A percentile compares a stretch with the other conserved stretches of the same genome.
Conservation (phyloP, 2,888 invertebrate species). For the Lasioglossum figueresi region DNA sequence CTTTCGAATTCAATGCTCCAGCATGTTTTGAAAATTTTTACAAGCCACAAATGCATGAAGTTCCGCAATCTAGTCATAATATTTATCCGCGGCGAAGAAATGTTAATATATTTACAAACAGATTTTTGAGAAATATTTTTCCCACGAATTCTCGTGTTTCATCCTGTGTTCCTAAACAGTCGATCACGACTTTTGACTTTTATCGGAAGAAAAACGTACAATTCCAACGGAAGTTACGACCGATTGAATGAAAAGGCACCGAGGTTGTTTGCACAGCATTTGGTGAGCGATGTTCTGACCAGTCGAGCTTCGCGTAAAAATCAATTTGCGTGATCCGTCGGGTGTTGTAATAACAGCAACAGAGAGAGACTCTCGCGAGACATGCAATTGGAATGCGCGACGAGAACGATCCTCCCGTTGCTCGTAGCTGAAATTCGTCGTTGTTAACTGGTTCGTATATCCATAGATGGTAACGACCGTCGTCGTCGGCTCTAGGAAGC, state of each 20-base stretch:
- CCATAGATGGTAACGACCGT: conserved; percentile 30
- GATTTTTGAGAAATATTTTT: no score
- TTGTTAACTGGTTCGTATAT: conserved; percentile 21
- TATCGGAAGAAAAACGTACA: no score
- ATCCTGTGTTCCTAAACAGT: no score
- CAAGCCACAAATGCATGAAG: no score
- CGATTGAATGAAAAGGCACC: neutral
- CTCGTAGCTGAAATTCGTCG: conserved; percentile 22
- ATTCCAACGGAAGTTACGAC: neutral
- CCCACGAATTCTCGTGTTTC: no score
- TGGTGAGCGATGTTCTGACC: neutral
- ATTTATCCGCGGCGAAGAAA: no score
- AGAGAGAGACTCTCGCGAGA: neutral
- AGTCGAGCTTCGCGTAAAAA: neutral
- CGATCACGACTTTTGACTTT: no score
- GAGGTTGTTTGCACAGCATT: neutral
- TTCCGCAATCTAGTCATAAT: no score
- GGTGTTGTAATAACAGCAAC: neutral
- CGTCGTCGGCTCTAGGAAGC: conserved; percentile 3
- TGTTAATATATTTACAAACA: no score
- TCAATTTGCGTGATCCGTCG: conserved; percentile 4
- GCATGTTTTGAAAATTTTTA: no score
- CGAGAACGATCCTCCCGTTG: conserved; percentile 22
- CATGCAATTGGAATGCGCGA: neutral
- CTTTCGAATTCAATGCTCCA: no score